Evolutionary conservation across 2,113 vertebrate genomes (phyloP), one percentile per base, ranked within the genome.

Genomic region (Gymnorhina tibicen): DNA sequence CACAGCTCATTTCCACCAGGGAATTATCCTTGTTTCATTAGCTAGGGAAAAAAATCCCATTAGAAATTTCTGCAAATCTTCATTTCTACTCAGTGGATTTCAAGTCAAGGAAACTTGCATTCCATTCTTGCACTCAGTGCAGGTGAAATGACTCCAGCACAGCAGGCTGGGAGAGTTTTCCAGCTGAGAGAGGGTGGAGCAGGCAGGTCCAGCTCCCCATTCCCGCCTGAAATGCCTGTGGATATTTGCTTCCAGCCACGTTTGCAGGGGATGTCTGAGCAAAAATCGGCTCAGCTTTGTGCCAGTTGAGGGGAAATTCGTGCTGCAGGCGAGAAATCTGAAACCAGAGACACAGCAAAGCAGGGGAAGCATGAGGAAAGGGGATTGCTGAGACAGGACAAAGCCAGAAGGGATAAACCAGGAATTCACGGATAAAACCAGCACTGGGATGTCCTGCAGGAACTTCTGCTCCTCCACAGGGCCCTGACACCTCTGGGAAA

Each of bases 171-270:
- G 50, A 16, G 68, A 4, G 23, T 32, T 76, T 69, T 49, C 55
- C 44, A 7, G 0, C 6, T 8, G 1, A 8, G 3, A 44, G 20
- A 19, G 23, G 63, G 10, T 32, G 46, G 33, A 21, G 27, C 11
- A 21, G 69, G 39, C n/a, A 74, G 55, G 23, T 41, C 42, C 18
- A 5, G 59, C 64, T 55, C 23, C 10, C 22, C 53, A 8, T 24
- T 66, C 73, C 84, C 89, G 73, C 50, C 73, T 14, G 37, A 47
- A 27, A 1, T 20, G 12, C 85, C 56, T 6, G 7, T 13, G 64
- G 80, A 50, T 37, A 20, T n/a, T 35, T 7, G 13, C 75, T 84
- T 53, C 42, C 16, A 77, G 68, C 73, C 28, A 9, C 0, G 14
- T 50, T 87, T 90, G 52, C 69, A 68, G 66, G 26, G 33, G 9